Evolutionary conservation across 2,888 invertebrate species (phyloP).

Genomic region (Leptura quadrifasciata): DNA sequence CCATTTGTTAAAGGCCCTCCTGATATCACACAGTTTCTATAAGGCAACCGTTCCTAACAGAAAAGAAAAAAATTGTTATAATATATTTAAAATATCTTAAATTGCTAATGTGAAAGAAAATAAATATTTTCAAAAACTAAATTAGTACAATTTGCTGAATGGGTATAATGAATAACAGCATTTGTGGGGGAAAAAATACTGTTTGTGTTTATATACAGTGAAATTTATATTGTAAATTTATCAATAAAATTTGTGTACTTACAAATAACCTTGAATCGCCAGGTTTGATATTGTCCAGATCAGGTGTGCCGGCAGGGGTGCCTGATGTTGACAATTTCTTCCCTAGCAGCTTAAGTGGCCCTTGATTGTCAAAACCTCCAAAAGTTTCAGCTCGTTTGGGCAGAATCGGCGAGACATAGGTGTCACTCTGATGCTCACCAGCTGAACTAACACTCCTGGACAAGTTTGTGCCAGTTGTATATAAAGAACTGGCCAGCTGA

Average conservation of each 20-base stretch:
- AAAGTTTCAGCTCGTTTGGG: conserved; percentile 97
- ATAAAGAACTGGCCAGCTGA: conserved; percentile 84
- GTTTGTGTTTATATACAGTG: too few relatives aligned
- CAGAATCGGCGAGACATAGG: conserved; percentile 89
- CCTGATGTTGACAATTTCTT: conserved; percentile 70
- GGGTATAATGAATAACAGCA: too few relatives aligned
- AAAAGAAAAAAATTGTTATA: conserved; percentile 36
- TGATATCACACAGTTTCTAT: conserved; percentile 75
- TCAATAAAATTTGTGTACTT: conserved; percentile 56
- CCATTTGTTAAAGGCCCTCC: conserved; percentile 73
- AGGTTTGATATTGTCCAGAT: conserved; percentile 71
- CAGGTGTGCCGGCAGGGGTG: conserved; percentile 69
- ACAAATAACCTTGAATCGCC: conserved; percentile 72
- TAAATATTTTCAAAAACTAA: too few relatives aligned
- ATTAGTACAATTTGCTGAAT: too few relatives aligned
- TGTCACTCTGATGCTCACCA: conserved; percentile 92
- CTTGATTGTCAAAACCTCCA: conserved; percentile 89
- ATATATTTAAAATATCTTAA: too few relatives aligned
- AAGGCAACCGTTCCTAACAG: conserved; percentile 74
- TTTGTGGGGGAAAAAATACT: too few relatives aligned
- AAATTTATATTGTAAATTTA: background rate
- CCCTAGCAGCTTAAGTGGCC: conserved; percentile 68
- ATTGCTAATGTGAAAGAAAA: too few relatives aligned
- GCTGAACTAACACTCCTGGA: conserved; percentile 95
- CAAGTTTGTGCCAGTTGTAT: conserved; percentile 85